Percentiles rank a stretch among this genome's conserved stretches.
Evolutionary conservation across 2,797 vertebrate genomes (phyloP).

Genomic region (Lepilemur ruficaudatus): DNA sequence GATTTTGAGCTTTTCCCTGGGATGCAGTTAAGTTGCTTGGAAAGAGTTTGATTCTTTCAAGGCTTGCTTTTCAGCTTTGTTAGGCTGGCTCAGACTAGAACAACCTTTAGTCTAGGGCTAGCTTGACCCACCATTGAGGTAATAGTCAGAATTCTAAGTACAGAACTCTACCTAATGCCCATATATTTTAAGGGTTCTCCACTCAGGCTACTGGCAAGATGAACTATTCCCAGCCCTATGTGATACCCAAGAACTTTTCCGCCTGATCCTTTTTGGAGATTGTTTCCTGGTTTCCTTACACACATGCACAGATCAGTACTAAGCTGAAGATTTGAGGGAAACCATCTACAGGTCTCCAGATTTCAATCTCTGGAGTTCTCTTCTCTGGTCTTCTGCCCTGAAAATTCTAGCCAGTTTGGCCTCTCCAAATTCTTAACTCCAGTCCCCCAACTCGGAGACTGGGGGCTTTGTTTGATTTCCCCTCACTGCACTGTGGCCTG

Average conservation of each 20-base stretch:
- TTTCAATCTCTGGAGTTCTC: background rate
- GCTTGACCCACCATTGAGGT: background rate
- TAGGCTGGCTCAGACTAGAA: background rate
- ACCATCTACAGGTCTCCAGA: background rate
- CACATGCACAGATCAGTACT: background rate
- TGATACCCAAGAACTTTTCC: background rate
- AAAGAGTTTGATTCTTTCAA: slow-evolving; percentile 9
- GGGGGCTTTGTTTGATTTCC: background rate
- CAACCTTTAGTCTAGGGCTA: background rate
- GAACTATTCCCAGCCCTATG: background rate
- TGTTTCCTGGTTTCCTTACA: background rate
- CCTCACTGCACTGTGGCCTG: background rate
- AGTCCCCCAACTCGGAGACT: background rate
- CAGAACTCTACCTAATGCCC: background rate
- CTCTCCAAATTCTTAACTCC: background rate
- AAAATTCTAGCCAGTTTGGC: background rate
- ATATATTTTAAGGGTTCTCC: background rate
- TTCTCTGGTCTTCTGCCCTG: background rate
- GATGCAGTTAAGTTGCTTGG: background rate
- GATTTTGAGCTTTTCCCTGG: slow-evolving; percentile 19
- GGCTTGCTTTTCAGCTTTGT: background rate
- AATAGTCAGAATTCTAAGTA: background rate
- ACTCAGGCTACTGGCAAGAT: background rate
- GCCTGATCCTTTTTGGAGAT: background rate
- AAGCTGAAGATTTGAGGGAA: background rate